Conservation (phyloP, 2,888 invertebrate genomes). For the Nemoura dubitans region DNA sequence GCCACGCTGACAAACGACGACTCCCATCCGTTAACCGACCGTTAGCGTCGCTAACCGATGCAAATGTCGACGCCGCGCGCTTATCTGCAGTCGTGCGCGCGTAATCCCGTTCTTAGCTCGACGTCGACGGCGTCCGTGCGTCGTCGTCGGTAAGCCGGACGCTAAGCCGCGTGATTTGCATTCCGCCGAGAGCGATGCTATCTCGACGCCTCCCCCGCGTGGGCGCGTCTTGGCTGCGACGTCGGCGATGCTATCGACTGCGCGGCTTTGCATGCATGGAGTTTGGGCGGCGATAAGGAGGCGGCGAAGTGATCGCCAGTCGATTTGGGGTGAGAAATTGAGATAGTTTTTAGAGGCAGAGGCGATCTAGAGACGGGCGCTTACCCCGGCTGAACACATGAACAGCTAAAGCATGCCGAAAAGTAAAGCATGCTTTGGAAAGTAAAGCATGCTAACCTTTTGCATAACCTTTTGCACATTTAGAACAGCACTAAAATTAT, state of each 20-base stretch:
- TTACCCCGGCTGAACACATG: too few species aligned
- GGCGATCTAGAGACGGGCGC: too few species aligned
- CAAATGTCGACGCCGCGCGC: not conserved
- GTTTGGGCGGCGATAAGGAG: too few species aligned
- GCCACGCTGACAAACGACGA: too few species aligned
- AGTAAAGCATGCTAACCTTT: too few species aligned
- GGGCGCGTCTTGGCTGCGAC: not conserved
- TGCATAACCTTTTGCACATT: too few species aligned
- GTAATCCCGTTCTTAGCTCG: not conserved
- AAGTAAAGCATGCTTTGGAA: too few species aligned
- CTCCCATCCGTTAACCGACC: not conserved
- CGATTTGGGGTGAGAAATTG: too few species aligned
- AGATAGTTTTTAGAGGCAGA: too few species aligned
- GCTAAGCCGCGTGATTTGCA: not conserved
- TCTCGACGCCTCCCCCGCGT: not conserved
- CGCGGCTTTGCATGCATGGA: not conserved
- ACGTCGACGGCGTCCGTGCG: not conserved
- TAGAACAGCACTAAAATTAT: too few species aligned
- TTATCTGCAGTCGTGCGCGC: not conserved
- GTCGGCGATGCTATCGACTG: not conserved
- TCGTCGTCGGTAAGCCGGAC: not conserved
- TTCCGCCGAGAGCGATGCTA: not conserved
- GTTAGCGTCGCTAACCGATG: not conserved
- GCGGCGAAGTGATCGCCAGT: too few species aligned
- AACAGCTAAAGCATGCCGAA: too few species aligned